phyloP scores from a whole-genome alignment of 2,797 vertebrate genomes.

The Rhinella marina region DNA sequence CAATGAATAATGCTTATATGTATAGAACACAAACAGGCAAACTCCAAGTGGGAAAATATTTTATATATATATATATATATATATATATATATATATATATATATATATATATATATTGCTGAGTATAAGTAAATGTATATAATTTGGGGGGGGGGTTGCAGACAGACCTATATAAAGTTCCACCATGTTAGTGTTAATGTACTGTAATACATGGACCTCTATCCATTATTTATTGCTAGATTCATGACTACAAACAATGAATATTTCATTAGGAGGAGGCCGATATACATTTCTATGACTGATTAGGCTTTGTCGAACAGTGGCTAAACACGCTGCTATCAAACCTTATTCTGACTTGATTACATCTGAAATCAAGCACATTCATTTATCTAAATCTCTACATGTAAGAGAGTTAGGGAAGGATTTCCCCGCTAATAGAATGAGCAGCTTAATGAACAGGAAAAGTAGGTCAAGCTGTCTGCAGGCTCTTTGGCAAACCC shows the following conservation, averaged over 20 bases:
- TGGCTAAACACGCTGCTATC: not conserved
- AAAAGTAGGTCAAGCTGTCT: slow-evolving; percentile 36
- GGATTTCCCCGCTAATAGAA: slow-evolving; percentile 57
- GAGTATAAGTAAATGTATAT: no score
- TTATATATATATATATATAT: no score
- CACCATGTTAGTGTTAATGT: not conserved
- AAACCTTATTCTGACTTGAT: slow-evolving; percentile 42
- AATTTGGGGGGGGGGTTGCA: not conserved
- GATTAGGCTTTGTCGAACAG: not conserved
- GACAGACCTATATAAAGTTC: not conserved
- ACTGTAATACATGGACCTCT: not conserved
- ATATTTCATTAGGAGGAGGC: slow-evolving; percentile 23
- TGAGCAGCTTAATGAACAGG: not conserved
- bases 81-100: no score
- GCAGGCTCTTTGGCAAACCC: slow-evolving; percentile 36
- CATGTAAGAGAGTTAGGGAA: slow-evolving; percentile 59
- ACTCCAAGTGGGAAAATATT: no score
- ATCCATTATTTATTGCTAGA: slow-evolving; percentile 44
- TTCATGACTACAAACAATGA: slow-evolving; percentile 40
- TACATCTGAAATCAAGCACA: slow-evolving; percentile 56
- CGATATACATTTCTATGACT: slow-evolving; percentile 21
- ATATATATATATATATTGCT: no score
- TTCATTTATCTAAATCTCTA: slow-evolving; percentile 43
- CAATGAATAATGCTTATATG: not conserved
- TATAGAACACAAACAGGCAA: not conserved